Evolutionary conservation across 1,140 invertebrate genomes (phyloP), one percentile per base, ranked within the genome.

Genomic region (Sipha flava): DNA sequence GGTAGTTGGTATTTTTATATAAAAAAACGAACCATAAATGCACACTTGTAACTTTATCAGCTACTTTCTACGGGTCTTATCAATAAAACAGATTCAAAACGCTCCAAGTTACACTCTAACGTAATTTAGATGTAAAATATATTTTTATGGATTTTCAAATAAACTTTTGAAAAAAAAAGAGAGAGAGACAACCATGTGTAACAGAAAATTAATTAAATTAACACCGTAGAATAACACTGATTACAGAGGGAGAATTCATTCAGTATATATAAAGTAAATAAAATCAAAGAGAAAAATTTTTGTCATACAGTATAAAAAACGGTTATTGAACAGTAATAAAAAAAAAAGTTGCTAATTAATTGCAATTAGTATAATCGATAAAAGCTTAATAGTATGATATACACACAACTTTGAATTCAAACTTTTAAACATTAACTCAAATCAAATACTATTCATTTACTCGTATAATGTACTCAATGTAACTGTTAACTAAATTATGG

Each of bases 161-260:
- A 54, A 26, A 31, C 47, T 9, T 21, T 16, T 29, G 29, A 54
- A 10, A 21, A 72, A 21, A 21, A 54, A 73, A 31, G 37, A 37
- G 0, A n/a, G n/a, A n/a, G n/a, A n/a, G n/a, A n/a, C n/a, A n/a
- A 52, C n/a, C 7, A 31, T 72, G 43, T 21, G 43, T 14, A 16
- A 54, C 12, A 7, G 31, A 4, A 37, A 73, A 34, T 73, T 52
- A 73, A 73, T 73, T 52, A 72, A 72, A 72, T 73, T 73, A 52
- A 73, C 70, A 34, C 31, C 14, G 14, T 40, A 54, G 21, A 29
- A 23, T 49, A 72, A 29, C 43, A 72, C 43, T 73, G 70, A 73
- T 73, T 73, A 21, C 29, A 49, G 47, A 14, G 45, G 16, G n/a
- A 34, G 21, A 73, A 54, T 54, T 37, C 29, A 72, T 49, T 72